A percentile compares a stretch with the other conserved stretches of the same genome.
These are phyloP conservation scores for Plecotus auritus DNA, from an alignment of 2,113 vertebrate genomes.

Conservation along the genomic window DNA sequence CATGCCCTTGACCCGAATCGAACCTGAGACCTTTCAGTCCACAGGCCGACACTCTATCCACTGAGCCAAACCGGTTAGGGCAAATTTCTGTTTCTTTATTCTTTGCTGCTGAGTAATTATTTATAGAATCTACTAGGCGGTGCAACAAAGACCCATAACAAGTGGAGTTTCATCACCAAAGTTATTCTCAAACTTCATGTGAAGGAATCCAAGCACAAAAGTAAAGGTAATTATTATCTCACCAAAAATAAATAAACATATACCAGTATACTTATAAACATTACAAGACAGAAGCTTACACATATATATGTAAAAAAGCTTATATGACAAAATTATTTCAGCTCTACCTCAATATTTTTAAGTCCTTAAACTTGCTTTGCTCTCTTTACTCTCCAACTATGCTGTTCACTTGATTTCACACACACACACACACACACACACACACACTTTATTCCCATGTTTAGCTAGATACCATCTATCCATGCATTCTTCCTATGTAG, in stretches of 20 bases:
- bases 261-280: not conserved
- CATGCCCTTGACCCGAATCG: too few relatives aligned
- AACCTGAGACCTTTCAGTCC: too few relatives aligned
- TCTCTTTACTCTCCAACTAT: not conserved
- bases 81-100: not conserved
- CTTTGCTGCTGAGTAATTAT: not conserved
- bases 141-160: not conserved
- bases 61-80: too few relatives aligned
- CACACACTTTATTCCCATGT: not conserved
- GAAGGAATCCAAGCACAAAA: not conserved
- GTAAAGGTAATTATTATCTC: not conserved
- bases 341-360: not conserved
- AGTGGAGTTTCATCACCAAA: not conserved
- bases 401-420: not conserved
- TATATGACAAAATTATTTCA: not conserved
- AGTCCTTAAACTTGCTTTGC: not conserved
- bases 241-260: not conserved
- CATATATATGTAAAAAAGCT: too few relatives aligned
- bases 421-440: too few relatives aligned
- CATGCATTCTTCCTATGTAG: not conserved
- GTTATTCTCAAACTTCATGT: not conserved
- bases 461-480: not conserved
- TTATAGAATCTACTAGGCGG: not conserved
- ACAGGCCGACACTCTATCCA: too few relatives aligned
- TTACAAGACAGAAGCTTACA: not conserved